phyloP scores from a whole-genome alignment of 2,113 vertebrate genomes.

The Platysteira castanea region DNA sequence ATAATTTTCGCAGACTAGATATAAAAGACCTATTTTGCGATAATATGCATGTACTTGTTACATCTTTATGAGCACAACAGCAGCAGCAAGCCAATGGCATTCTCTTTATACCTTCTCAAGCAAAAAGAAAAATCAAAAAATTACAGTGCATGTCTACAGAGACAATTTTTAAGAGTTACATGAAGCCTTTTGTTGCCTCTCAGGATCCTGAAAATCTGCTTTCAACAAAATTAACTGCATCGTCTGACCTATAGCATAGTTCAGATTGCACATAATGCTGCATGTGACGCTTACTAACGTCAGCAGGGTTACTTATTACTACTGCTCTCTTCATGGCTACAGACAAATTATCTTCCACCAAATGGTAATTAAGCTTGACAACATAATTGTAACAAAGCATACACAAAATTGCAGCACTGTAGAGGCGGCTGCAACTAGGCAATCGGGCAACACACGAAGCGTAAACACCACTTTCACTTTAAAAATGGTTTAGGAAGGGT shows the following conservation, averaged over 20 bases:
- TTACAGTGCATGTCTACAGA: neutral
- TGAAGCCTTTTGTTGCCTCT: neutral
- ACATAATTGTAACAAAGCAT: neutral
- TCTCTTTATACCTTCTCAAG: neutral
- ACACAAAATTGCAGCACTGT: neutral
- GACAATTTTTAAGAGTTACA: neutral
- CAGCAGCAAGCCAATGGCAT: neutral
- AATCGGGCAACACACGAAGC: neutral
- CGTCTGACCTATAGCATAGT: neutral
- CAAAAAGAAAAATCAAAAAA: neutral
- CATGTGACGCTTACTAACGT: neutral
- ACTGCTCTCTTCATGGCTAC: neutral
- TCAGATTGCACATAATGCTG: neutral
- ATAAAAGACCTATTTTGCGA: neutral
- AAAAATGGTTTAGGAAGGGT: neutral
- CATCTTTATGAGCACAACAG: neutral
- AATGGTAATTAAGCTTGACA: neutral
- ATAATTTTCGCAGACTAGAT: fast-evolving
- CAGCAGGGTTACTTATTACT: neutral
- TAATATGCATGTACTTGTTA: neutral
- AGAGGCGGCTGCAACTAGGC: neutral
- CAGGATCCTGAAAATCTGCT: neutral
- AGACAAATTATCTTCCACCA: neutral
- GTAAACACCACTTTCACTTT: neutral
- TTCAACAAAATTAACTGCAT: neutral